Percentiles rank a stretch among this genome's conserved stretches.
phyloP scores from a whole-genome alignment of 2,888 invertebrate species.

The Carabus problematicus region DNA sequence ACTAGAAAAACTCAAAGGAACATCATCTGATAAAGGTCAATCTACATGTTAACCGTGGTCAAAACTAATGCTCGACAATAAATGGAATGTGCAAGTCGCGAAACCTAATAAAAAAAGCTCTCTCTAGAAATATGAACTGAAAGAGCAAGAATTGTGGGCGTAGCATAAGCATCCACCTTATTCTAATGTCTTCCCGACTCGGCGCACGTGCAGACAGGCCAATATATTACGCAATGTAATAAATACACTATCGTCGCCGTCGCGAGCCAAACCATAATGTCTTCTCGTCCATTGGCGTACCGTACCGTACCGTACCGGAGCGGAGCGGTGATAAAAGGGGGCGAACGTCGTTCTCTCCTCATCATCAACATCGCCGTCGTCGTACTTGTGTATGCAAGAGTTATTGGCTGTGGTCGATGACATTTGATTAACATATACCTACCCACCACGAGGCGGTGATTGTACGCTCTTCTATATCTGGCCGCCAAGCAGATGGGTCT shows the following conservation, averaged over 20 bases:
- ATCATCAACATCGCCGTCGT: no score
- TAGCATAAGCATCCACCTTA: not conserved
- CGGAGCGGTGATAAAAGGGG: no score
- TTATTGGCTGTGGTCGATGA: conserved; percentile 16
- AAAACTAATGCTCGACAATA: conserved; percentile 18
- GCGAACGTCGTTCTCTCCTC: no score
- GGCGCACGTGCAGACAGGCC: conserved; percentile 17
- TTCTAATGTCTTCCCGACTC: conserved; percentile 18
- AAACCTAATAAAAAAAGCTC: conserved; percentile 6
- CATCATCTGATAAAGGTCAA: conserved; percentile 4
- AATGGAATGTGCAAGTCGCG: conserved; percentile 9
- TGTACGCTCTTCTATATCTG: not conserved
- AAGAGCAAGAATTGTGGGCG: conserved; percentile 18
- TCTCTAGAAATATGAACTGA: conserved; percentile 7
- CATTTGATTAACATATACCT: conserved; percentile 22
- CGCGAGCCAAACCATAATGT: not conserved
- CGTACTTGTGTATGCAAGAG: not conserved
- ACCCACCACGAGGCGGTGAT: conserved; percentile 14
- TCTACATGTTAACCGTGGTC: conserved; percentile 8
- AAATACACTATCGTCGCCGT: conserved; percentile 14
- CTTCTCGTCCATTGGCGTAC: conserved; percentile 6
- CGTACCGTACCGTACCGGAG: no score
- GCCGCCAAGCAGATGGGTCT: not conserved
- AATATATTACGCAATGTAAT: conserved; percentile 19
- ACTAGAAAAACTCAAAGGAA: no score